phyloP scores from a whole-genome alignment of 2,888 invertebrate species.

The Chaetoderma sp. region DNA sequence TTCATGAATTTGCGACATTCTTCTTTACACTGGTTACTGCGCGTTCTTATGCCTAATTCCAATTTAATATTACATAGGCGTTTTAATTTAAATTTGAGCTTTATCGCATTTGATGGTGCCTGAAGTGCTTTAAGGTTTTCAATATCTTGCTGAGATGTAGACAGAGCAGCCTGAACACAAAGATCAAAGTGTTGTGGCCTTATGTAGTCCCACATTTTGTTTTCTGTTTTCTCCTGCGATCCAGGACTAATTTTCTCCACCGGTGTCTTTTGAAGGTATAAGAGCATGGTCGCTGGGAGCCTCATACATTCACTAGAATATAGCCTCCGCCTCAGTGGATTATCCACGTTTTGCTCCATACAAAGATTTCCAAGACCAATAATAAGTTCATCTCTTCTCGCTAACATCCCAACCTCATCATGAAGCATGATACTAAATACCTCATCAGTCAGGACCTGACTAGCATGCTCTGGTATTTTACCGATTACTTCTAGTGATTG shows the following conservation, averaged over 20 bases:
- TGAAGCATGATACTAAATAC: slow-evolving; percentile 1
- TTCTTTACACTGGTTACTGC: background rate
- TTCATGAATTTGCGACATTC: too few relatives aligned
- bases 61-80: background rate
- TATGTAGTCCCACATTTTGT: background rate
- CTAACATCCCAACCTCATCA: background rate
- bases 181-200: background rate
- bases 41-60: background rate
- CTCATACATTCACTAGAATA: background rate
- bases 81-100: background rate
- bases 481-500: background rate
- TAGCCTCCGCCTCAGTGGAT: background rate
- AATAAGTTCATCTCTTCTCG: background rate
- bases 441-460: background rate
- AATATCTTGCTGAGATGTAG: background rate
- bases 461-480: background rate
- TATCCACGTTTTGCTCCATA: background rate
- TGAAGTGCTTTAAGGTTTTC: background rate
- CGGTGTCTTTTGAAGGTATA: background rate
- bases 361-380: slow-evolving; percentile 5
- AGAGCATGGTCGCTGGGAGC: background rate
- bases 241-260: background rate
- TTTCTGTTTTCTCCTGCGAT: background rate
- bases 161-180: background rate
- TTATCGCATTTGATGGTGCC: background rate